Conservation (phyloP, 2,113 vertebrate genomes). For the Serinus canaria region DNA sequence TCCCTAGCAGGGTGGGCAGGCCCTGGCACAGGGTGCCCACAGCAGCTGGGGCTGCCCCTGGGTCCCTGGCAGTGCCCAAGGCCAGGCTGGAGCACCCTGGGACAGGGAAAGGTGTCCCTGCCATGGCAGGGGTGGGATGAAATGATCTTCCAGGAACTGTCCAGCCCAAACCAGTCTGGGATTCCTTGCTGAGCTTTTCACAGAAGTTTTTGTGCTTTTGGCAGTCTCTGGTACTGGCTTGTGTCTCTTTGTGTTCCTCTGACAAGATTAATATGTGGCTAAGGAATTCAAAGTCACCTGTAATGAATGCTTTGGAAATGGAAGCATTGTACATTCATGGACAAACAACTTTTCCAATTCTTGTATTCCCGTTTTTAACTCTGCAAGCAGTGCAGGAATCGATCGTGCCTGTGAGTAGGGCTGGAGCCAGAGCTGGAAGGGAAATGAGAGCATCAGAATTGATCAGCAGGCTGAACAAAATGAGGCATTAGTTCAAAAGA, state of each 20-base stretch:
- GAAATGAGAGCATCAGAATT: neutral
- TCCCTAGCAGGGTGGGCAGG: fast-evolving
- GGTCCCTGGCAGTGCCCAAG: neutral
- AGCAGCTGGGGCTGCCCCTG: neutral
- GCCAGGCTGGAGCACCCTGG: neutral
- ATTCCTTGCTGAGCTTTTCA: neutral
- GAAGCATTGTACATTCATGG: neutral
- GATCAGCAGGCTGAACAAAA: neutral
- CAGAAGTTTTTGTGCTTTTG: neutral
- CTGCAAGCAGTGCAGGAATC: neutral
- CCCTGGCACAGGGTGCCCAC: neutral
- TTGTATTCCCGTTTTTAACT: neutral
- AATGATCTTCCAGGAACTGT: neutral
- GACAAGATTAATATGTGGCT: neutral
- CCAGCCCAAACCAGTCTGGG: neutral
- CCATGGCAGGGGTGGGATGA: neutral
- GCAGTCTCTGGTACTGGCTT: fast-evolving
- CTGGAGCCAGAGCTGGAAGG: neutral
- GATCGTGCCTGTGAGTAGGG: fast-evolving
- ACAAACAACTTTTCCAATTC: neutral
- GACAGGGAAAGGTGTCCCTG: fast-evolving
- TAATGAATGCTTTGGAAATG: fast-evolving
- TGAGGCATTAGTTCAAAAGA: neutral
- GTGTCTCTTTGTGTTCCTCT: neutral
- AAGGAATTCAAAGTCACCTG: neutral